Evolutionary conservation across 2,113 vertebrate genomes (phyloP), one percentile per base, ranked within the genome.

Genomic region (Oreotrochilus melanogaster): DNA sequence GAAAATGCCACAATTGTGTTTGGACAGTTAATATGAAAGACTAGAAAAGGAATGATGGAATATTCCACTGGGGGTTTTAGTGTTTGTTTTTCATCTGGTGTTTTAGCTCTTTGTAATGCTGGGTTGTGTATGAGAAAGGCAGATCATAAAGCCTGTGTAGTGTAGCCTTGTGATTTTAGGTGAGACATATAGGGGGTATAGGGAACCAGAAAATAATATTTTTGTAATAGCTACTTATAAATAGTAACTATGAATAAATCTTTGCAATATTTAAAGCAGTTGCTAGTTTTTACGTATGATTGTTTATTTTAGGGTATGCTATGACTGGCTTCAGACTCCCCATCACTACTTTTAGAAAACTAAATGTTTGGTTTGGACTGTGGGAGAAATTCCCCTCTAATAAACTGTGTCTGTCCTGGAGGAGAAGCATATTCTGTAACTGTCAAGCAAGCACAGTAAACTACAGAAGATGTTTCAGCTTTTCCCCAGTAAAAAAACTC

Each of bases 281-380:
- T 87, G 69, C 73, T 95, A 14, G 43, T 93, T 95, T 85, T 92
- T 54, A 67, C 23, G 16, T 37, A 25, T 4, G 27, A 64, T 23
- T 83, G 33, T 73, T 61, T 95, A 24, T 97, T 97, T 57, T 92
- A 98, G 98, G 96, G 24, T 79, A 88, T 94, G 65, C 97, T 50
- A 90, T 98, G 97, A 94, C 96, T 42, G 91, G 94, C 84, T 89
- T 97, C 96, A 96, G 97, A 45, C 47, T 98, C 70, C 87, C 97
- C 54, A 6, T 97, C 45, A 33, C 90, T n/a, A 30, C 94, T 90
- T 87, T 98, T 48, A 97, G 96, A 75, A 98, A 96, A 69, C 78
- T 98, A 25, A 96, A 96, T 57, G 73, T 85, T 75, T 98, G 97
- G 93, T 83, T 96, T 4, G 86, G 97, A 93, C 89, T 98, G 67